phyloP scores from a whole-genome alignment of 2,888 invertebrate genomes.

The Gnatocerus cornutus region DNA sequence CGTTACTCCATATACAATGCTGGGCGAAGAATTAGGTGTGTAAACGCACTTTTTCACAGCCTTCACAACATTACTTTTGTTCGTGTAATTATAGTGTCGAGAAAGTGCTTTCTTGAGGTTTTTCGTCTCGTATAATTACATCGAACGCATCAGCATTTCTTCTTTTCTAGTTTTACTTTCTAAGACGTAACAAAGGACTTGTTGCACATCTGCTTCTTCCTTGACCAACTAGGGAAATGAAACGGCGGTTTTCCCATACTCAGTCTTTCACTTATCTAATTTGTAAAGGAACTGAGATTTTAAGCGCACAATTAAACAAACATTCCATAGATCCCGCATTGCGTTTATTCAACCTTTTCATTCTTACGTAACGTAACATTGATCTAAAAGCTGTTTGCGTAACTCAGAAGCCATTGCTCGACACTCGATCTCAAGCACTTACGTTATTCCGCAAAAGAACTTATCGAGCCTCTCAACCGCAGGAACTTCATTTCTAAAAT shows the following conservation, averaged over 20 bases:
- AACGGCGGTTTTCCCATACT: neutral
- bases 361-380: constrained; percentile 37
- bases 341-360: constrained; percentile 35
- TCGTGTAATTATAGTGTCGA: constrained; percentile 13
- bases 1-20: neutral
- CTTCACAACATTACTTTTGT: constrained; percentile 21
- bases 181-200: constrained; percentile 6
- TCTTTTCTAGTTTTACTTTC: constrained; percentile 26
- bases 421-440: neutral
- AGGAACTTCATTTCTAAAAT: too few species aligned
- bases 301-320: constrained; percentile 26
- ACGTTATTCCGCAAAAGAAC: constrained; percentile 8
- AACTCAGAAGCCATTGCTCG: constrained; percentile 35
- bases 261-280: constrained; percentile 20
- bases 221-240: constrained; percentile 19
- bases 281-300: constrained; percentile 29
- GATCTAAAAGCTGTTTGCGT: constrained; percentile 33
- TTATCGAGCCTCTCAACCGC: neutral
- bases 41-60: constrained; percentile 11
- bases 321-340: constrained; percentile 38
- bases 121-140: constrained; percentile 22
- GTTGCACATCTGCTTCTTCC: constrained; percentile 12
- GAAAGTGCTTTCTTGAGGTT: constrained; percentile 24
- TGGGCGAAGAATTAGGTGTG: neutral
- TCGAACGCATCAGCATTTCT: constrained; percentile 13